phyloP scores from a whole-genome alignment of 37 sponge, comb jelly and placozoan species.

The Amphimedon queenslandica region DNA sequence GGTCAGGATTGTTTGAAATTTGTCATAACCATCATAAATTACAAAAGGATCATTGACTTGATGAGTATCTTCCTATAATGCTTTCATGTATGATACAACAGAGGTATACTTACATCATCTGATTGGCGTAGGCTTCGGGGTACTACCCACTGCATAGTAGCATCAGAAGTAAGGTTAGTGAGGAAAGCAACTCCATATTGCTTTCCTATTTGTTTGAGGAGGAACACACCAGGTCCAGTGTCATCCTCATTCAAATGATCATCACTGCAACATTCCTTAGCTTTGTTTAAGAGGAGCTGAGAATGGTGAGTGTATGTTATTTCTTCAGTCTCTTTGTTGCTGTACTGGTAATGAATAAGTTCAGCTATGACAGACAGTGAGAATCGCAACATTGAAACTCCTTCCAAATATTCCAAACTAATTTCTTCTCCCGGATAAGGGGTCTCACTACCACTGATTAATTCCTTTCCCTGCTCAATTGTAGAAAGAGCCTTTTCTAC shows the following conservation, averaged over 20 bases:
- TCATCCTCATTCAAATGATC: conserved; percentile 2
- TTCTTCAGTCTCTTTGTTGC: background rate
- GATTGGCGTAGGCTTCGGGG: conserved; percentile 18
- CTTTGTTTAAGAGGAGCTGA: background rate
- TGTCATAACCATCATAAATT: conserved; percentile 35
- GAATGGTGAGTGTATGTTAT: background rate
- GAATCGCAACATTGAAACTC: conserved; percentile 49
- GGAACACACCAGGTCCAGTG: conserved; percentile 30
- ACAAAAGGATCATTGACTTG: conserved; percentile 51
- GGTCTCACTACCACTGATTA: background rate
- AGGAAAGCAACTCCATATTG: conserved; percentile 46
- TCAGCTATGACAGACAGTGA: conserved; percentile 42
- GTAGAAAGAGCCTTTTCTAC: background rate
- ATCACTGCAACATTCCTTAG: conserved; percentile 18
- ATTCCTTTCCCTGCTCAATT: conserved; percentile 1
- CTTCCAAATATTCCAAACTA: conserved; percentile 33
- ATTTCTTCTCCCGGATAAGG: background rate
- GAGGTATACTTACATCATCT: conserved; percentile 5
- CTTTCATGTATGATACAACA: background rate
- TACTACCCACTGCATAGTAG: conserved; percentile 30
- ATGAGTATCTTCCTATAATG: too few relatives aligned
- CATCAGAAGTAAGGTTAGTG: conserved; percentile 7
- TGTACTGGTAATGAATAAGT: conserved; percentile 9
- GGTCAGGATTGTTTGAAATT: conserved; percentile 31
- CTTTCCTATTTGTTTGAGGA: conserved; percentile 59